Evolutionary conservation across 30 jellyfish, hydroid and myxozoan genomes (phyloP).

Genomic region (Morbakka virulenta): DNA sequence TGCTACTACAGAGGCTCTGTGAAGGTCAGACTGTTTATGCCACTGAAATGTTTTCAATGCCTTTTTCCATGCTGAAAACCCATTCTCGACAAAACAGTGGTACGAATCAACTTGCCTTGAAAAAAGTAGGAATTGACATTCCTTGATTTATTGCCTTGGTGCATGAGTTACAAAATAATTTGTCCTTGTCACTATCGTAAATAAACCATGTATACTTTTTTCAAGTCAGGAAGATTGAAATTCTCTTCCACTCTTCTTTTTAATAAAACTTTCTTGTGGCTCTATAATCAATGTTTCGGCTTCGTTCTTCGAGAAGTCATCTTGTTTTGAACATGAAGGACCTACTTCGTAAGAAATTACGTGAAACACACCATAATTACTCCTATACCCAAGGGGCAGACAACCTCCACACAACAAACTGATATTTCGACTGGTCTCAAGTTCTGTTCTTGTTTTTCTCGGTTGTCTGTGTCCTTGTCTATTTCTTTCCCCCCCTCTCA

Average conservation of each 20-base stretch:
- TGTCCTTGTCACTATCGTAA: slow-evolving; percentile 6
- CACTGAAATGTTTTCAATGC: slow-evolving; percentile 29
- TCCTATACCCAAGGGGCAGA: no score
- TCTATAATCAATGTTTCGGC: no score
- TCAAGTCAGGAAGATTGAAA: not conserved
- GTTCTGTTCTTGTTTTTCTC: no score
- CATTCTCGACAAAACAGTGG: slow-evolving; percentile 41
- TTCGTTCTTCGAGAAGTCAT: not conserved
- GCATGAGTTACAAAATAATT: slow-evolving; percentile 24
- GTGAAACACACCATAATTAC: no score
- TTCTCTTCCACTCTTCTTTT: not conserved
- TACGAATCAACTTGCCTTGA: slow-evolving; percentile 12
- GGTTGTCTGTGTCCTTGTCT: no score
- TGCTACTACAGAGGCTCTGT: slow-evolving; percentile 12
- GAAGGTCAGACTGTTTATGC: slow-evolving; percentile 37
- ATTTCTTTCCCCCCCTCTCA: no score
- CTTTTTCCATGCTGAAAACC: slow-evolving; percentile 33
- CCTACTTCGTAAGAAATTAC: no score
- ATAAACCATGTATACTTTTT: not conserved
- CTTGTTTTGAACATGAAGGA: not conserved
- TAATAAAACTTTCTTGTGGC: not conserved
- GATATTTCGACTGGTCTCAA: no score
- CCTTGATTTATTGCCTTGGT: slow-evolving; percentile 19
- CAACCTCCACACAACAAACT: no score
- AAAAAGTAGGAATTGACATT: slow-evolving; percentile 22